These are phyloP conservation scores for Aphis gossypii DNA, from an alignment of 1,140 invertebrate species.

Conservation along the genomic window DNA sequence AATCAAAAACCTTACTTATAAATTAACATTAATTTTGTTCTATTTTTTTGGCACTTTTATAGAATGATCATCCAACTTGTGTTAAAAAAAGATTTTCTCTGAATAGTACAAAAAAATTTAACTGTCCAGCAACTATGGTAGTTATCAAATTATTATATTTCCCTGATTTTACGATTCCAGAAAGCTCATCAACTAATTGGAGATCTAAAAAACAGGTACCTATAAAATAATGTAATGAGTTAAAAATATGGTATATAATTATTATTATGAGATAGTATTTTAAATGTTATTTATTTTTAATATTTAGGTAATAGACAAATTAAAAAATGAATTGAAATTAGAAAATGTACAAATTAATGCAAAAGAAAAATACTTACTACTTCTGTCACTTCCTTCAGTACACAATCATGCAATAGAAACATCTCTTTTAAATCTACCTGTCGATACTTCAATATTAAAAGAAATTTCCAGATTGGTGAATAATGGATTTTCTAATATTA, in stretches of 20 bases:
- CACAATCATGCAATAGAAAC: background rate
- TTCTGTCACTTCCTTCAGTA: background rate
- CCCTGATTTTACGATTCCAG: background rate
- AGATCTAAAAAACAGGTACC: conserved; percentile 7
- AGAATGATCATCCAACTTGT: background rate
- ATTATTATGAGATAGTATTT: too few species aligned
- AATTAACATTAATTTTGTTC: background rate
- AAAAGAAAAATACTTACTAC: background rate
- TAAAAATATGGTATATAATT: background rate
- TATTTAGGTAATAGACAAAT: background rate
- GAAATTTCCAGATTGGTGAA: background rate
- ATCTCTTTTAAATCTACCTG: background rate
- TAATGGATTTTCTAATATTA: background rate
- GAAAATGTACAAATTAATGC: background rate
- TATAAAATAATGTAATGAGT: background rate
- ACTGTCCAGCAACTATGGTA: background rate
- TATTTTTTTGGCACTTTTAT: background rate
- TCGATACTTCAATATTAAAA: background rate
- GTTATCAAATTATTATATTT: background rate
- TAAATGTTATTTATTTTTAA: too few species aligned
- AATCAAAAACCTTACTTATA: background rate
- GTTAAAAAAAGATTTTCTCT: background rate
- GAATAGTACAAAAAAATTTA: conserved; percentile 6
- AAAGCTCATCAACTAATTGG: background rate
- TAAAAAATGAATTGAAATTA: background rate